These are phyloP conservation scores for Brachyptera putata DNA, from an alignment of 2,888 invertebrate species.

Conservation along the genomic window DNA sequence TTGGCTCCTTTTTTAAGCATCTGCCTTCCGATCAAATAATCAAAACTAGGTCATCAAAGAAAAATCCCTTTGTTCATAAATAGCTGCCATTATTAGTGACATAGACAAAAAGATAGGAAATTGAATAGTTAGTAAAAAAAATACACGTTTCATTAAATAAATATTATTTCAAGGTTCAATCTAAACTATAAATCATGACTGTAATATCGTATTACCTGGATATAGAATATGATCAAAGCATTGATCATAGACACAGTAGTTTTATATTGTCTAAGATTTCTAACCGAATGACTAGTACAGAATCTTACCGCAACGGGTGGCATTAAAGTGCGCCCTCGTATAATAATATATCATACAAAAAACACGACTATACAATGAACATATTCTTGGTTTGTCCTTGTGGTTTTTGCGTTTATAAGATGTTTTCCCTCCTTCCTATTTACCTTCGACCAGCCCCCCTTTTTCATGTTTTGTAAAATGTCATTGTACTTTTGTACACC, in stretches of 20 bases:
- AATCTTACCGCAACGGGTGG: conserved; percentile 16
- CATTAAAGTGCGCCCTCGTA: conserved; percentile 16
- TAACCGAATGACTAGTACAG: not conserved
- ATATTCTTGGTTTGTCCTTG: conserved; percentile 21
- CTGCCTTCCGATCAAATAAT: no score
- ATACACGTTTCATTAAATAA: no score
- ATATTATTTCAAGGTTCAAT: no score
- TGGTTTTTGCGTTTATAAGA: conserved; percentile 22
- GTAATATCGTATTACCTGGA: not conserved
- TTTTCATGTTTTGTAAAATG: not conserved
- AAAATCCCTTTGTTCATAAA: no score
- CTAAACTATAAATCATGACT: not conserved
- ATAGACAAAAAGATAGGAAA: not conserved
- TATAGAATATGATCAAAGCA: not conserved
- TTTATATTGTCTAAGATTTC: not conserved
- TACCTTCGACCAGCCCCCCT: conserved; percentile 23
- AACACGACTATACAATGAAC: not conserved
- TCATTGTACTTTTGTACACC: conserved; percentile 6
- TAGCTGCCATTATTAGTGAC: not conserved
- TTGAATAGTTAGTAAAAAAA: not conserved
- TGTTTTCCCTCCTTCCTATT: conserved; percentile 18
- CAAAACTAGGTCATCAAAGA: not conserved
- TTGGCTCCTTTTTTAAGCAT: no score
- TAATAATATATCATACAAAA: not conserved
- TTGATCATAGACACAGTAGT: not conserved